Conservation (phyloP, 2,797 vertebrate species). For the Columba guinea region DNA sequence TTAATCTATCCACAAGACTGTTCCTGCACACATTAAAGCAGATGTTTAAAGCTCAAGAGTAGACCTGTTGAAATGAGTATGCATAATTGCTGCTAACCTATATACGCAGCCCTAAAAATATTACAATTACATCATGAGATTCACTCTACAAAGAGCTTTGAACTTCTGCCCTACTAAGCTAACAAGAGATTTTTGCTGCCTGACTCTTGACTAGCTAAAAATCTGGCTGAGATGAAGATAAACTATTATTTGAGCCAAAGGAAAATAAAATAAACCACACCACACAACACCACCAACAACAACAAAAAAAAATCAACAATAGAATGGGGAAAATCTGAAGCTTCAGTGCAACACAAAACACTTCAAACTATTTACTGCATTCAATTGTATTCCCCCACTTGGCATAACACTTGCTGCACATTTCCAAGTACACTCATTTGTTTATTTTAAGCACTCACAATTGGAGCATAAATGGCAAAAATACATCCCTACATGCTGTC, state of each 20-base stretch:
- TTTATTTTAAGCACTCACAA: constrained; percentile 37
- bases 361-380: background rate
- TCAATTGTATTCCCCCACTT: background rate
- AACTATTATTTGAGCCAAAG: background rate
- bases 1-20: constrained; percentile 35
- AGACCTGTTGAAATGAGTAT: constrained; percentile 51
- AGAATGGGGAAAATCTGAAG: background rate
- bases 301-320: background rate
- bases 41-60: constrained; percentile 50
- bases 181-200: background rate
- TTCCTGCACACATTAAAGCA: constrained; percentile 41
- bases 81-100: constrained; percentile 33
- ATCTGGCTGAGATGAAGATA: background rate
- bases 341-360: background rate
- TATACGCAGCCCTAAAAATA: background rate
- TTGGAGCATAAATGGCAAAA: background rate
- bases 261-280: fast-evolving
- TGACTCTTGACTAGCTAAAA: background rate
- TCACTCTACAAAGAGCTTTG: constrained; percentile 7
- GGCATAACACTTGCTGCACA: background rate
- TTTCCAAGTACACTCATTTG: background rate
- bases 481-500: background rate
- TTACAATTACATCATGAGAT: background rate
- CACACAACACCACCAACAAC: too few relatives aligned
- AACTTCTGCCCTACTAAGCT: background rate